Conservation (phyloP, 2,888 invertebrate genomes). For the Synergus gifuensis region DNA sequence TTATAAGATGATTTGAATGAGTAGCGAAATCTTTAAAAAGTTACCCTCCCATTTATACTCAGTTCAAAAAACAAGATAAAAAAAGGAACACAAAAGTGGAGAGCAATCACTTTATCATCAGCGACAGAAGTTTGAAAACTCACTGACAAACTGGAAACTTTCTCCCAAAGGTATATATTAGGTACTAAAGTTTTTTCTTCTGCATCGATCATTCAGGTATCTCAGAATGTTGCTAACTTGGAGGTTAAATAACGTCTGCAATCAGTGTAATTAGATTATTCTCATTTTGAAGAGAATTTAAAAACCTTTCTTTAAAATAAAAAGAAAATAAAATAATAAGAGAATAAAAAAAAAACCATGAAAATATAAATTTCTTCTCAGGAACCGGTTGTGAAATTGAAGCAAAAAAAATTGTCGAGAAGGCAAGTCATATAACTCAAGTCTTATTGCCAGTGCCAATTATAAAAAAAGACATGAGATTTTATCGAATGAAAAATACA, state of each 20-base stretch:
- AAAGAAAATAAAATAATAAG: too few relatives aligned
- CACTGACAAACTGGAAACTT: slow-evolving; percentile 30
- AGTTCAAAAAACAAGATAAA: not conserved
- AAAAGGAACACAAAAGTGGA: slow-evolving; percentile 16
- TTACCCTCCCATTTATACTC: not conserved
- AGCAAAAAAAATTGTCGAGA: not conserved
- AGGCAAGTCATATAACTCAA: slow-evolving; percentile 12
- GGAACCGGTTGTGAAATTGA: not conserved
- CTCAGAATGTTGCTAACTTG: slow-evolving; percentile 5
- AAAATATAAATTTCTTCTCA: not conserved
- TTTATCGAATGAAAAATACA: slow-evolving; percentile 1
- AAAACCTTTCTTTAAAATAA: too few relatives aligned
- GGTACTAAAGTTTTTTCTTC: slow-evolving; percentile 1
- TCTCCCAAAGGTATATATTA: slow-evolving; percentile 26
- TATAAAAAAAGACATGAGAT: slow-evolving; percentile 10
- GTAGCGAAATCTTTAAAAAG: not conserved
- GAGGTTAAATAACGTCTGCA: not conserved
- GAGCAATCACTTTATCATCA: slow-evolving; percentile 37
- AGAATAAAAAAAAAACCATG: too few relatives aligned
- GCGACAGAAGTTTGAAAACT: slow-evolving; percentile 34
- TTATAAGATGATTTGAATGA: not conserved
- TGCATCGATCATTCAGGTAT: slow-evolving; percentile 20
- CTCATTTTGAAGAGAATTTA: not conserved
- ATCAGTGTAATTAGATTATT: not conserved
- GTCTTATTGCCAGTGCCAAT: slow-evolving; percentile 8